These are phyloP conservation scores for Helogale parvula DNA, from an alignment of 2,113 vertebrate species.

Conservation along the genomic window DNA sequence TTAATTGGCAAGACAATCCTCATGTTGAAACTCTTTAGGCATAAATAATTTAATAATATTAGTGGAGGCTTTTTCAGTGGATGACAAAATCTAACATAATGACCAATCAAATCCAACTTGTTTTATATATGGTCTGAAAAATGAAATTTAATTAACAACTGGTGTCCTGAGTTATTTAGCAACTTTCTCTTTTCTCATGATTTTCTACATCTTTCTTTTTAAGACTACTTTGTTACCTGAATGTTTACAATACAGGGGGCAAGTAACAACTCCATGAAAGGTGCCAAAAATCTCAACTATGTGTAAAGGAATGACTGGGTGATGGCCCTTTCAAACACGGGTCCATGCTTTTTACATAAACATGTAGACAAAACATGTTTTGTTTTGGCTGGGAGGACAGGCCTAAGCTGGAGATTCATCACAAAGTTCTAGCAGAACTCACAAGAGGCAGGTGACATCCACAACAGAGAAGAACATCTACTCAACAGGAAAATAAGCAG, in stretches of 20 bases:
- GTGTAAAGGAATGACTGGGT: slow-evolving; percentile 64
- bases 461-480: slow-evolving; percentile 34
- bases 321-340: slow-evolving; percentile 59
- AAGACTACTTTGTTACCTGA: slow-evolving; percentile 53
- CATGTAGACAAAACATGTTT: slow-evolving; percentile 66
- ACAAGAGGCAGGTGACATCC: not conserved
- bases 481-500: slow-evolving; percentile 3
- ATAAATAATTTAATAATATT: slow-evolving; percentile 72
- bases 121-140: not conserved
- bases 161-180: not conserved
- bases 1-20: slow-evolving; percentile 65
- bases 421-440: slow-evolving; percentile 62
- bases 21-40: slow-evolving; percentile 75
- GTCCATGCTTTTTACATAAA: slow-evolving; percentile 68
- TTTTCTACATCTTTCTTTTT: slow-evolving; percentile 36
- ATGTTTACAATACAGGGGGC: slow-evolving; percentile 41
- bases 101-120: slow-evolving; percentile 59
- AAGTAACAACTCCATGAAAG: slow-evolving; percentile 62
- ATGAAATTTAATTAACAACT: not conserved
- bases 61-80: slow-evolving; percentile 62
- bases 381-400: slow-evolving; percentile 66
- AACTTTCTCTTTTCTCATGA: not conserved
- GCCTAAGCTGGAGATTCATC: slow-evolving; percentile 62
- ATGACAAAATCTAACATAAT: slow-evolving; percentile 33
- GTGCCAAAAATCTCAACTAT: slow-evolving; percentile 71